A percentile compares a stretch with the other conserved stretches of the same genome.
These are phyloP conservation scores for Diachrysia chrysitis DNA, from an alignment of 2,888 invertebrate species.

Conservation along the genomic window DNA sequence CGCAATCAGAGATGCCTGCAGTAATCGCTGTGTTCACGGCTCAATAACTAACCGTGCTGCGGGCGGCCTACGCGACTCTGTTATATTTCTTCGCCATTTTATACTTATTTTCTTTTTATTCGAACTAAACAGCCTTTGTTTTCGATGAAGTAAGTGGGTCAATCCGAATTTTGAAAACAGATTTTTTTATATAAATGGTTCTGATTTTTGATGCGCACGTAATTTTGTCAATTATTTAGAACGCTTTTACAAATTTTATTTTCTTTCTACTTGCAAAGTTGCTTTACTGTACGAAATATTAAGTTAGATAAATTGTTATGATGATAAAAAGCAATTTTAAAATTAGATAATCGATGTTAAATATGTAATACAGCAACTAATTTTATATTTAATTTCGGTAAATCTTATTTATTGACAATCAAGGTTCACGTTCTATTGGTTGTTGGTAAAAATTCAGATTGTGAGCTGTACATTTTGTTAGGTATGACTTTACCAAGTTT, in stretches of 20 bases:
- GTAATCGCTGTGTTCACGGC: constrained; percentile 70
- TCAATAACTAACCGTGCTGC: constrained; percentile 77
- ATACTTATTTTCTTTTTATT: constrained; percentile 38
- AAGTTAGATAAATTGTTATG: no score
- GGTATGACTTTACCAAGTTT: no score
- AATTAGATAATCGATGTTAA: no score
- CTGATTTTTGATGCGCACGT: neutral
- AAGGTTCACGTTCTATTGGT: no score
- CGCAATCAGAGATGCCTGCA: constrained; percentile 60
- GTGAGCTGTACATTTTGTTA: no score
- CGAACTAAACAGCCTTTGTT: constrained; percentile 16
- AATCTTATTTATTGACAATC: no score
- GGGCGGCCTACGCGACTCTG: constrained; percentile 50
- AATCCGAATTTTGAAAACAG: constrained; percentile 12
- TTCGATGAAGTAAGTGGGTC: constrained; percentile 10
- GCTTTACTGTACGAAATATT: neutral
- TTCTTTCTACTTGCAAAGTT: neutral
- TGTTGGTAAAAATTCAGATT: no score
- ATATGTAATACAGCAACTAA: no score
- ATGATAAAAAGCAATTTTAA: no score
- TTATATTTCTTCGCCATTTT: constrained; percentile 47
- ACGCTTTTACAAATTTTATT: neutral
- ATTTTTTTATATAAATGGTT: neutral
- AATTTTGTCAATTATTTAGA: neutral
- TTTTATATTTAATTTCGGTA: no score